Evolutionary conservation across 1,140 invertebrate species (phyloP), one percentile per base, ranked within the genome.

Genomic region (Pseudomyrmex cubaensis): DNA sequence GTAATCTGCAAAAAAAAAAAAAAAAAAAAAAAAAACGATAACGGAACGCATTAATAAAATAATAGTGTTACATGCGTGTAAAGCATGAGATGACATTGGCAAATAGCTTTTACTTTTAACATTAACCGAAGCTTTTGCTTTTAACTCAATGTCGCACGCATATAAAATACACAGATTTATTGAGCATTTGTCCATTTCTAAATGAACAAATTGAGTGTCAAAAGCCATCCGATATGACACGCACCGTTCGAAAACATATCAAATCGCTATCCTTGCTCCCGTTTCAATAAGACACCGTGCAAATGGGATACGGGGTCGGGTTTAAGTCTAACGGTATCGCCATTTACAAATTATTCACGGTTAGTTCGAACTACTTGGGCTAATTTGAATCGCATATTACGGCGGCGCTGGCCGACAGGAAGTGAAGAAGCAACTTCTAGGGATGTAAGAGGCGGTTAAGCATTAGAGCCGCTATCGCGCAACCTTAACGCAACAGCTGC

Each of bases 311-410:
- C 56, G 76, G 82, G 84, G 66, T 67, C 83, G 77, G 66, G 88
- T 88, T 89, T 69, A 86, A 61, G 87, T 52, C 10, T 88, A 84
- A 88, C 80, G 56, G 87, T 70, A 86, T 69, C 85, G 15, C 62
- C 82, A 72, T 59, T 89, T 86, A 76, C 7, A 84, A 88, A 89
- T 89, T 89, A 89, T 88, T 76, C 84, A 89, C 35, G 88, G 87
- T 88, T 89, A 84, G 82, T 84, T 82, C 15, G 15, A 59, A 25
- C n/a, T 59, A 74, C 72, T 84, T 73, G 77, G 76, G 83, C 46
- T 83, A 63, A 80, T 77, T 75, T 88, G 70, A 87, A 52, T 78
- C 63, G 70, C 15, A 46, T 72, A 78, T 88, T 89, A 77, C 87
- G 85, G 35, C 80, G 84, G 78, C n/a, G 13, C 44, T 35, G 63